Conservation (phyloP, 2,113 vertebrate genomes). For the Odontesthes bonariensis region DNA sequence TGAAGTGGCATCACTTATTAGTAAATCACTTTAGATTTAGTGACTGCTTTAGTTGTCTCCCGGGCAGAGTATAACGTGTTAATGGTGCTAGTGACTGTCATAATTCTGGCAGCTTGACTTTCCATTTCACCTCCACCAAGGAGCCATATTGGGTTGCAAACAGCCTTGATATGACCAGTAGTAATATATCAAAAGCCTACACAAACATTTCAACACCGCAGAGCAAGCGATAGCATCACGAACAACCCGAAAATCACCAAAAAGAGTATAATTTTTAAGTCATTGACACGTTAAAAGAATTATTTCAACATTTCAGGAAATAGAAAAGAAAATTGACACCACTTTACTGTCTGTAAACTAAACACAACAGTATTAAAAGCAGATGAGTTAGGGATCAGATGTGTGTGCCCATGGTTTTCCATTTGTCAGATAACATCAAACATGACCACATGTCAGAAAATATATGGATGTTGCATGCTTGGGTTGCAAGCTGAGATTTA, state of each 20-base stretch:
- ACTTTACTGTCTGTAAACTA: not conserved
- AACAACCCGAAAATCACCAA: too few relatives aligned
- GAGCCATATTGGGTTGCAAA: conserved; percentile 35
- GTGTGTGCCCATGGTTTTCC: not conserved
- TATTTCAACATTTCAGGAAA: conserved; percentile 14
- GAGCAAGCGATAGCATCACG: too few relatives aligned
- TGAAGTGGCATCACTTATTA: conserved; percentile 41
- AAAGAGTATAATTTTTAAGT: not conserved
- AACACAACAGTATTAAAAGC: not conserved
- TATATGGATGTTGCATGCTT: too few relatives aligned
- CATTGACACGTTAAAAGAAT: conserved; percentile 10
- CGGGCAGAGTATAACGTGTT: conserved; percentile 55
- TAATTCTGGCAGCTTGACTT: conserved; percentile 66
- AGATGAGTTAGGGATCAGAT: not conserved
- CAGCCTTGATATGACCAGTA: conserved; percentile 49
- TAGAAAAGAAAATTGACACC: not conserved
- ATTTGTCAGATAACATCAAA: too few relatives aligned
- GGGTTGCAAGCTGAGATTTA: not conserved
- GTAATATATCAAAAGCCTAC: conserved; percentile 57
- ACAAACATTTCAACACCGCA: conserved; percentile 28
- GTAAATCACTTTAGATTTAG: conserved; percentile 34
- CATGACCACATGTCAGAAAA: too few relatives aligned
- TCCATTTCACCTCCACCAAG: conserved; percentile 59
- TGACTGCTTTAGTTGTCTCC: conserved; percentile 44
- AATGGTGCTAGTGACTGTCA: conserved; percentile 61